Evolutionary conservation across 2,888 invertebrate genomes (phyloP), one percentile per base, ranked within the genome.

Genomic region (Biston stratarius): DNA sequence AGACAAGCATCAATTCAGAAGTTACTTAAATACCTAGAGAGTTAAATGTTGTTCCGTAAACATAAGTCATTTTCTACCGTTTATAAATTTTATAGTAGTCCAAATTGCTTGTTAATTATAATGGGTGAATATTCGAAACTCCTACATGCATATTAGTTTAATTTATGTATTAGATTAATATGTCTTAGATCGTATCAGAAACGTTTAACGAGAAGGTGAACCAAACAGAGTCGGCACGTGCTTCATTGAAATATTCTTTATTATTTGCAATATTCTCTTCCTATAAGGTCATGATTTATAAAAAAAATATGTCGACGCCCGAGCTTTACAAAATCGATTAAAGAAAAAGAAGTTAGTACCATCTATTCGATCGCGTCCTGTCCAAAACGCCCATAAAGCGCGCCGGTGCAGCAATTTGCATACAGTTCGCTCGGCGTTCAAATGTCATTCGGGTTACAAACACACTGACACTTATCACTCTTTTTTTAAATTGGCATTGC

Each of bases 91-190:
- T 71, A 69, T 69, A 69, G 65, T 68, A 73, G 69, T 70, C 58
- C 58, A 72, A 80, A 77, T 77, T 69, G 70, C 78, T 71, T 58
- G 63, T 73, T 83, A 84, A 83, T 83, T 80, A 82, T 74, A 76
- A 79, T 77, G 75, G 77, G 71, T 67, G 77, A 77, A 74, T 74
- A 79, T 76, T 75, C 74, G 73, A 66, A 73, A 77, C 77, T 76
- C 76, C 74, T 77, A 80, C 83, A 74, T 77, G 76, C 72, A 78
- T 81, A 78, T 79, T 81, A 80, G 69, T 69, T 75, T 80, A 81
- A 81, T 81, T 82, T 84, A 83, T 84, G 74, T 78, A 79, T 76
- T 73, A 77, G 72, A 82, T 82, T 80, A 81, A 81, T 81, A 80
- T 77, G 78, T 82, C 75, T 71, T 61, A 78, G 85, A 84, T 84